Conservation (phyloP, 2,113 vertebrate species). For the Spilogale gracilis region DNA sequence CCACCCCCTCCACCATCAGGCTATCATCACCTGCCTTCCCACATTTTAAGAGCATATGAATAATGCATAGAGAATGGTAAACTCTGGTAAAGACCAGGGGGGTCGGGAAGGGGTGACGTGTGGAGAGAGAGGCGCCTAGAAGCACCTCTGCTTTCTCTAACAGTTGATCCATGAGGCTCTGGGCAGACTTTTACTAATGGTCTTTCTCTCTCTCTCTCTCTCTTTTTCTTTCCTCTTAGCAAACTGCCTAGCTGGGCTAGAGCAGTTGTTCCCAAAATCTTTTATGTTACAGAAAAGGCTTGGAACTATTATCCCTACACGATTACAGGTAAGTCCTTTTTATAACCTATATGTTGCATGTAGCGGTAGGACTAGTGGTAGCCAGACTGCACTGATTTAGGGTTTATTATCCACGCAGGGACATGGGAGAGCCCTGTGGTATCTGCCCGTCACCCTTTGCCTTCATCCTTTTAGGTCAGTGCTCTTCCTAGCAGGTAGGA, state of each 20-base stretch:
- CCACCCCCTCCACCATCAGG: not conserved
- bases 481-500: not conserved
- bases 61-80: not conserved
- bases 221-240: constrained; percentile 87
- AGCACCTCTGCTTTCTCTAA: not conserved
- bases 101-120: too few species aligned
- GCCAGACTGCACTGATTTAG: not conserved
- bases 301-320: constrained; percentile 99
- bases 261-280: constrained; percentile 98
- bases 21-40: not conserved
- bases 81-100: not conserved
- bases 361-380: not conserved
- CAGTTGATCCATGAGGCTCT: not conserved
- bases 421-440: not conserved
- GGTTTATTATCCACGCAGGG: not conserved
- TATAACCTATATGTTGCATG: accelerated
- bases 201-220: constrained; percentile 51
- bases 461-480: not conserved
- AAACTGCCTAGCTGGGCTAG: constrained; percentile 98
- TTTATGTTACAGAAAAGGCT: constrained; percentile 99
- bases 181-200: constrained; percentile 30
- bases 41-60: not conserved
- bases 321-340: constrained; percentile 93
- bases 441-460: not conserved
- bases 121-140: not conserved